phyloP scores from a whole-genome alignment of 2,113 vertebrate species.

The Carassius gibelio region DNA sequence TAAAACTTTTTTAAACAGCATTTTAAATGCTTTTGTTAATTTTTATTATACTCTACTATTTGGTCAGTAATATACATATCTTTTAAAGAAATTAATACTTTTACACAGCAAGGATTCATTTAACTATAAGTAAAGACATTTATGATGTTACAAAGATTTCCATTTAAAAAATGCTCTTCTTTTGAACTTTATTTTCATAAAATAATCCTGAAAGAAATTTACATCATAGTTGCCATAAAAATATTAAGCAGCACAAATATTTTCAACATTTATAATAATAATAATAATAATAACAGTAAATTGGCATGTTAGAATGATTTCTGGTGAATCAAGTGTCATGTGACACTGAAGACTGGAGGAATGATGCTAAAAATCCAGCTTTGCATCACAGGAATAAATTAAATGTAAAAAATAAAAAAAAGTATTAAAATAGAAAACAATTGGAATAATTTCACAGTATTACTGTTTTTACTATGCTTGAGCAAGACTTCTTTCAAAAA shows the following conservation, averaged over 20 bases:
- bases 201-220: not conserved
- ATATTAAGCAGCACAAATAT: no score
- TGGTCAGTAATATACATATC: not conserved
- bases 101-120: not conserved
- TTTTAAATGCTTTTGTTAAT: not conserved
- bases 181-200: not conserved
- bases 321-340: not conserved
- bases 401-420: not conserved
- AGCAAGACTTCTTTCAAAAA: no score
- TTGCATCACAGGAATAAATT: not conserved
- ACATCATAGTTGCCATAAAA: no score
- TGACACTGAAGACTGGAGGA: not conserved
- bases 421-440: no score
- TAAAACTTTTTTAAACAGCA: no score
- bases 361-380: no score
- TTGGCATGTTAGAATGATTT: not conserved
- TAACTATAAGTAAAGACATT: not conserved
- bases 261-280: no score
- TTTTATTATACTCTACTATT: not conserved
- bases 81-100: not conserved
- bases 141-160: not conserved
- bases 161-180: not conserved
- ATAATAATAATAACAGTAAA: no score
- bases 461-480: no score
- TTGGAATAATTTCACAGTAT: no score